Conservation (phyloP, 2,888 invertebrate species). For the Drosophila picticornis region DNA sequence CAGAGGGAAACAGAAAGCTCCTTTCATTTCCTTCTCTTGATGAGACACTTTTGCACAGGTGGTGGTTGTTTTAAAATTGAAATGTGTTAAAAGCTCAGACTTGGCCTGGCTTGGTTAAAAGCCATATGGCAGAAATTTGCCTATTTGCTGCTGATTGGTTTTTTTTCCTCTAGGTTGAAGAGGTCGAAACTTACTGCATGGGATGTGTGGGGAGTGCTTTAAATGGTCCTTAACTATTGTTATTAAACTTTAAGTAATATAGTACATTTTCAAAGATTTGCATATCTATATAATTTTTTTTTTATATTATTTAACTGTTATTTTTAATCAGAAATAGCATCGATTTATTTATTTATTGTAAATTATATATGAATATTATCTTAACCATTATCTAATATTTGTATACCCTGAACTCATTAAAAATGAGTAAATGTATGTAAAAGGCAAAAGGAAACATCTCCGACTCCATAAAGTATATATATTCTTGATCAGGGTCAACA, state of each 20-base stretch:
- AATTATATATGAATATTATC: not conserved
- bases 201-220: not conserved
- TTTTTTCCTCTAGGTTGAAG: not conserved
- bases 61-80: not conserved
- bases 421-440: too few species aligned
- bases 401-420: too few species aligned
- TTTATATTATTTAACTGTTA: not conserved
- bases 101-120: not conserved
- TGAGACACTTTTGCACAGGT: not conserved
- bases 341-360: not conserved
- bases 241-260: not conserved
- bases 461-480: too few species aligned
- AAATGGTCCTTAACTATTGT: not conserved
- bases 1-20: not conserved
- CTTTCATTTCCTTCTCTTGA: not conserved
- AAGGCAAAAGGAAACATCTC: too few species aligned
- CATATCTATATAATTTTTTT: not conserved
- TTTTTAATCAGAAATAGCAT: not conserved
- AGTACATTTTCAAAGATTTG: not conserved
- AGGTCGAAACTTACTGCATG: too few species aligned
- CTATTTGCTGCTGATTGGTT: not conserved
- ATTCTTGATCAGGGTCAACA: too few species aligned
- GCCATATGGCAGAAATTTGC: not conserved
- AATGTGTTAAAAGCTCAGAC: not conserved
- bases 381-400: too few species aligned